phyloP scores from a whole-genome alignment of 2,888 invertebrate genomes.

The Heliconius hortense region DNA sequence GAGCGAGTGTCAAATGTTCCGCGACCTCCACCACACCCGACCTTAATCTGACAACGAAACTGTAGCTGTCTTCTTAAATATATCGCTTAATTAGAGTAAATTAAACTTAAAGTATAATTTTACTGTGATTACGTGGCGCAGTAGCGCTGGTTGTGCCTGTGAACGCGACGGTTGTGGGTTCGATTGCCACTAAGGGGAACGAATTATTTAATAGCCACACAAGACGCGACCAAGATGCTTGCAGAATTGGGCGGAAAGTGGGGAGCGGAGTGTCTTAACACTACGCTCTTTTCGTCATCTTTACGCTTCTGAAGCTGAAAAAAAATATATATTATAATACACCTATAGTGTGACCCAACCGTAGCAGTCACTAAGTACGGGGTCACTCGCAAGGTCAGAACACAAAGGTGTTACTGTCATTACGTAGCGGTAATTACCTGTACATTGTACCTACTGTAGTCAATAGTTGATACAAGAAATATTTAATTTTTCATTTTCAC shows the following conservation, averaged over 20 bases:
- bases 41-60: constrained; percentile 47
- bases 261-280: no score
- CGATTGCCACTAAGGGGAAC: no score
- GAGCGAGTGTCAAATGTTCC: constrained; percentile 45
- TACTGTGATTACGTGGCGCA: not conserved
- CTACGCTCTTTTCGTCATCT: no score
- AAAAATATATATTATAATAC: constrained; percentile 1
- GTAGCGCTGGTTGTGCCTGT: no score
- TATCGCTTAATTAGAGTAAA: constrained; percentile 6
- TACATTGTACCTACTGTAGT: constrained; percentile 39
- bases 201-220: no score
- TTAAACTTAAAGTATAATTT: constrained; percentile 21
- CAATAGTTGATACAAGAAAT: constrained; percentile 45
- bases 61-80: constrained; percentile 42
- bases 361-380: constrained; percentile 41
- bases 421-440: constrained; percentile 54
- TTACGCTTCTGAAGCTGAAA: no score
- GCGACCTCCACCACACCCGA: constrained; percentile 46
- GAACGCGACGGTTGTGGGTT: no score
- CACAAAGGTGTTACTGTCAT: constrained; percentile 54
- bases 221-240: no score
- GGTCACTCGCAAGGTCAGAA: constrained; percentile 51
- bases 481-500: not conserved
- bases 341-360: constrained; percentile 35
- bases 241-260: no score